Evolutionary conservation across 1,140 invertebrate genomes (phyloP).

Genomic region (Colletes gigas): DNA sequence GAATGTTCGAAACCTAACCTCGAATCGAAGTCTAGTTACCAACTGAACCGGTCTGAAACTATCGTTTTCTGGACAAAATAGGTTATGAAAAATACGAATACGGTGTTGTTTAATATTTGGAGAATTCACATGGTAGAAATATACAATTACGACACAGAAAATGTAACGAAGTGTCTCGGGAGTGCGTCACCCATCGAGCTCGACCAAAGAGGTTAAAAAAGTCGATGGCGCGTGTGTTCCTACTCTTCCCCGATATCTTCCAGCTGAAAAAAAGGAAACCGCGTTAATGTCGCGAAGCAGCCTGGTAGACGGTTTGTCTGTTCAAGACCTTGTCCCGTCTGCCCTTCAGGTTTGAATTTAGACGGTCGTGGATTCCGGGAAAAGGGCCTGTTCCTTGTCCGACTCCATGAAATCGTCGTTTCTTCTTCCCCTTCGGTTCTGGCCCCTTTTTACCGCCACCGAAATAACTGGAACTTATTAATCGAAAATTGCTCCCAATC

Average conservation of each 20-base stretch:
- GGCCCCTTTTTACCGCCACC: background rate
- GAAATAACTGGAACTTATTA: constrained; percentile 39
- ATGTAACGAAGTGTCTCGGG: no score
- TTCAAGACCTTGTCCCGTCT: constrained; percentile 52
- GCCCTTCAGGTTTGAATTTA: constrained; percentile 61
- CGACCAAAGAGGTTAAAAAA: constrained; percentile 9
- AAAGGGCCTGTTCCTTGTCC: constrained; percentile 32
- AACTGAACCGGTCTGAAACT: no score
- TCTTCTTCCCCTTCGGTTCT: constrained; percentile 5
- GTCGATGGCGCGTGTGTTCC: background rate
- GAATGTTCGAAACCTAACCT: no score
- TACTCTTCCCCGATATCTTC: constrained; percentile 3
- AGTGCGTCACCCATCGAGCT: no score
- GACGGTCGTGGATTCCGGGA: constrained; percentile 46
- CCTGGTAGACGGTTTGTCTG: constrained; percentile 52
- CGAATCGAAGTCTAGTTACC: no score
- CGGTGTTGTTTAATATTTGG: no score
- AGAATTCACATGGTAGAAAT: no score
- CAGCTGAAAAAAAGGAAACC: constrained; percentile 44
- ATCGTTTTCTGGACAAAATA: no score
- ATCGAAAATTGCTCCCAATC: constrained; percentile 19
- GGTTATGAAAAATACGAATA: no score
- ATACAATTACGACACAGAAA: no score
- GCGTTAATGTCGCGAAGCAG: constrained; percentile 54
- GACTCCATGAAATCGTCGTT: constrained; percentile 26